These are phyloP conservation scores for Cataglyphis altisquamis DNA, from an alignment of 2,888 invertebrate species.

Conservation along the genomic window DNA sequence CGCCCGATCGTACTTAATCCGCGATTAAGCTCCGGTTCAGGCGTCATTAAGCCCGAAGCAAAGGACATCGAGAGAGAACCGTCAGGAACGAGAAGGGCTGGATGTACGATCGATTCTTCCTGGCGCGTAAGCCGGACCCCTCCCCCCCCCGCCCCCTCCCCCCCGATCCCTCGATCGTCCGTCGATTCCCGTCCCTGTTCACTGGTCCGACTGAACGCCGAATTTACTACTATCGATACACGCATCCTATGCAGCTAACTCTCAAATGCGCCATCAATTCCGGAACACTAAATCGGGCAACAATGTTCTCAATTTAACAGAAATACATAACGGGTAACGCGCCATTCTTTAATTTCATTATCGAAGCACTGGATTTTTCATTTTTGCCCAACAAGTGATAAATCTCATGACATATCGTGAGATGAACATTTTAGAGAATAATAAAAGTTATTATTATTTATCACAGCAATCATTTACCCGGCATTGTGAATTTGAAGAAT, in stretches of 20 bases:
- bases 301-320: not conserved
- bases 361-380: not conserved
- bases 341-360: conserved; percentile 6
- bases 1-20: conserved; percentile 81
- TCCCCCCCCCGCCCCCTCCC: not conserved
- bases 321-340: not conserved
- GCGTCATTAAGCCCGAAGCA: conserved; percentile 84
- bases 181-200: conserved; percentile 39
- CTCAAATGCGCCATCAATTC: conserved; percentile 28
- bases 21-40: conserved; percentile 83
- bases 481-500: not conserved
- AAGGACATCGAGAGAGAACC: conserved; percentile 80
- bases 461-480: not conserved
- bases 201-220: conserved; percentile 73
- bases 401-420: too few relatives aligned
- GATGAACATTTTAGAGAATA: not conserved
- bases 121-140: conserved; percentile 77
- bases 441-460: not conserved
- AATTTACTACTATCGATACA: conserved; percentile 75
- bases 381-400: not conserved
- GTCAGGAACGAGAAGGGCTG: conserved; percentile 76
- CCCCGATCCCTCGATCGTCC: conserved; percentile 66
- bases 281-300: conserved; percentile 29
- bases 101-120: conserved; percentile 81
- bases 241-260: conserved; percentile 36